Base-by-base conservation (phyloP, 2,797 vertebrate species). In the Catharus ustulatus region DNA sequence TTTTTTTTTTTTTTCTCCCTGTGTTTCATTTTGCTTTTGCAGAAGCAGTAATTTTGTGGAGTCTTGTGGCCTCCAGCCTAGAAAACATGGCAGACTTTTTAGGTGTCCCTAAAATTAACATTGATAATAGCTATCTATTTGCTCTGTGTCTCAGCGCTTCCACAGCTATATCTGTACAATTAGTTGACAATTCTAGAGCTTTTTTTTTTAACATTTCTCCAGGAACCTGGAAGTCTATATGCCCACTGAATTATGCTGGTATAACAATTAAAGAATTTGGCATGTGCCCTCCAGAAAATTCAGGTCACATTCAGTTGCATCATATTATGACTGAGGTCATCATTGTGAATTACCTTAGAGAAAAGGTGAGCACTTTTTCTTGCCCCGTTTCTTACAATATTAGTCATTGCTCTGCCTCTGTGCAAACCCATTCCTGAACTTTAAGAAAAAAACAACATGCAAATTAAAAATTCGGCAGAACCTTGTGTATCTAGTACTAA, bases 381-480 rank as follows among this genome's bases (percentile, higher is more conserved):
- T 19, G 8, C 29, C 4, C 13, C 40, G 1, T 49, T 76, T 79
- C 11, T 61, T 51, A 49, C 13, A 8, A 11, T 59, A 2, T 19
- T 67, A 61, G 15, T 61, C 66, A 23, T 57, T 83, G 11, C 24
- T 66, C 38, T 78, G 27, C 27, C 66, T 74, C 26, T 81, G 13
- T 78, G 51, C n/a, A 91, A 78, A 75, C 30, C 10, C 1, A 11
- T 88, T 86, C 26, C 42, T 78, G 52, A 45, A 81, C 67, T 29
- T 21, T 0, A 58, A 51, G 42, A 42, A 36, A 14, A 63, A 24
- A 18, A 4, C 9, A 16, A 7, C 11, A 16, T 1, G 2, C 22
- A 51, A 55, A 88, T 48, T 55, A 34, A 55, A 55, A 67, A n/a
- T 54, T 81, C 5, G 2, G 10, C 21, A 64, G 61, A 45, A 36